Conservation (phyloP, 2,113 vertebrate species). For the Xiphias gladius region DNA sequence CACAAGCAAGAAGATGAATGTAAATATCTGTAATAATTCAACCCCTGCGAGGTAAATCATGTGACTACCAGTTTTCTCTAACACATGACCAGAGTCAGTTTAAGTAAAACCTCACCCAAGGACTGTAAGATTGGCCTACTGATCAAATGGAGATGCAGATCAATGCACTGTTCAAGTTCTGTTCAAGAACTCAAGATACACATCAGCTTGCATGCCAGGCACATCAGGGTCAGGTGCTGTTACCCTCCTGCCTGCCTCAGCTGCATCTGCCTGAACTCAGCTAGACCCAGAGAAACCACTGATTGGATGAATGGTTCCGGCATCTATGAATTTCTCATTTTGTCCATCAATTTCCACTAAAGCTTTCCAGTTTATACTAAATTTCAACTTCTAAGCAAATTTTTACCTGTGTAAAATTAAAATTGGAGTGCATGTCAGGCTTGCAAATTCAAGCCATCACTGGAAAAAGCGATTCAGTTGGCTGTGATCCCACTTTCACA, state of each 20-base stretch:
- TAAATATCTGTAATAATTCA: background rate
- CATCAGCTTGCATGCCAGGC: constrained; percentile 3
- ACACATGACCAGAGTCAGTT: background rate
- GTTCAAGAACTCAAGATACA: background rate
- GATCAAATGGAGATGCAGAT: constrained; percentile 14
- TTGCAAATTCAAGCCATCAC: constrained; percentile 18
- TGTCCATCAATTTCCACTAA: background rate
- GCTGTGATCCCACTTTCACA: constrained; percentile 29
- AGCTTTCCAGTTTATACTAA: background rate
- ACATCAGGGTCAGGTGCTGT: background rate
- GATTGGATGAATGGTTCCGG: constrained; percentile 9
- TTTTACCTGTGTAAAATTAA: background rate
- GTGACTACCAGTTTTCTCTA: background rate
- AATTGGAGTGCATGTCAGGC: background rate
- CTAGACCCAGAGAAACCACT: background rate
- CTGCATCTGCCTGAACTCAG: constrained; percentile 22
- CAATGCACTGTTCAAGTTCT: background rate
- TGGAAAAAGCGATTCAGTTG: constrained; percentile 4
- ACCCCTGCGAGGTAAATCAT: background rate
- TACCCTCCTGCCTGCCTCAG: background rate
- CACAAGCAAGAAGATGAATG: background rate
- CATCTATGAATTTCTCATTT: background rate
- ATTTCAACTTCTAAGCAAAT: background rate
- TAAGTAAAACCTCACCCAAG: background rate
- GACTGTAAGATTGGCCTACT: constrained; percentile 8